Conservation (phyloP, 2,888 invertebrate genomes). For the Onthophagus sagittarius region DNA sequence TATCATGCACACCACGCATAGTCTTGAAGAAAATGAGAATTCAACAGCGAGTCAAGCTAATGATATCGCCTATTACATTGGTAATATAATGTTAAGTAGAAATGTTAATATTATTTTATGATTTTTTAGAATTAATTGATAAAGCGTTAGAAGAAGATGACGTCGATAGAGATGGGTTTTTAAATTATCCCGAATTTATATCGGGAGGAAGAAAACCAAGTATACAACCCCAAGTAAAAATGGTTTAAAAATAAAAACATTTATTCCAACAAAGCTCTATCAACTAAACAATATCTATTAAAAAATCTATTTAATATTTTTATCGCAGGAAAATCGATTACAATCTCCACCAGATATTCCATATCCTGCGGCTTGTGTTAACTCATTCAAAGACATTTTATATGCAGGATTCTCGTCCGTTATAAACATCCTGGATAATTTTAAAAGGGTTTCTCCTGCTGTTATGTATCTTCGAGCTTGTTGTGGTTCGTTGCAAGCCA, state of each 20-base stretch:
- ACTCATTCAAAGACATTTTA: constrained; percentile 42
- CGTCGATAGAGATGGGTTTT: constrained; percentile 76
- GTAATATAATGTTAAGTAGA: constrained; percentile 37
- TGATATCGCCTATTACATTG: constrained; percentile 50
- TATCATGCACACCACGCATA: constrained; percentile 67
- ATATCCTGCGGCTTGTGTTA: constrained; percentile 41
- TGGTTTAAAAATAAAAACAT: constrained; percentile 19
- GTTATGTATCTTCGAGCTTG: constrained; percentile 71
- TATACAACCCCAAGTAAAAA: constrained; percentile 27
- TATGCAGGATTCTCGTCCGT: constrained; percentile 54
- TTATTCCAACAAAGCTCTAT: constrained; percentile 13
- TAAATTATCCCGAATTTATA: constrained; percentile 79
- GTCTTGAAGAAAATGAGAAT: constrained; percentile 50
- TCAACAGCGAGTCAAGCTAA: constrained; percentile 46
- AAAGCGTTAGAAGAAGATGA: constrained; percentile 80
- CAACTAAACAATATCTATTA: constrained; percentile 12
- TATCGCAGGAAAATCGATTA: constrained; percentile 36
- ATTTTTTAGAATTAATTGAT: constrained; percentile 72
- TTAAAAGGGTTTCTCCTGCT: constrained; percentile 72
- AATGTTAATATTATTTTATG: background rate
- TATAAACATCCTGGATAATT: constrained; percentile 63
- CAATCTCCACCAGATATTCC: constrained; percentile 42
- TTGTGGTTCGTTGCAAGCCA: constrained; percentile 71
- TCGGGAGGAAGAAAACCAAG: constrained; percentile 39
- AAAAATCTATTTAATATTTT: constrained; percentile 13